Percentiles rank a stretch among this genome's conserved stretches.
Evolutionary conservation across 1,140 invertebrate species (phyloP).

Genomic region (Procambarus virginalis): DNA sequence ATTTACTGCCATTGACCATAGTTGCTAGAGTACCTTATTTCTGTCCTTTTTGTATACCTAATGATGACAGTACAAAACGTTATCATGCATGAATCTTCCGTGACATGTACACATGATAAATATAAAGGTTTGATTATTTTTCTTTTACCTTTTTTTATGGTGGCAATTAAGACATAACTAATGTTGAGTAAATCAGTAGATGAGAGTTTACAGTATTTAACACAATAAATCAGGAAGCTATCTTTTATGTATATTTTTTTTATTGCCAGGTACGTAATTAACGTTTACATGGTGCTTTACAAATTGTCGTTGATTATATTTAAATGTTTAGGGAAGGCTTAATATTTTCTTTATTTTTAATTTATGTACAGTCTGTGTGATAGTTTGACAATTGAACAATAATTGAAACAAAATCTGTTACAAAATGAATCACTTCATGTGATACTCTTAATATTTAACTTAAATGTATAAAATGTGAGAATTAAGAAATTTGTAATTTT

Average conservation of each 20-base stretch:
- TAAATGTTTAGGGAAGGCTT: neutral
- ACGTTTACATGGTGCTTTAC: constrained; percentile 18
- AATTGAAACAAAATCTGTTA: neutral
- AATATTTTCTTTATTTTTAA: neutral
- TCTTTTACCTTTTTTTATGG: neutral
- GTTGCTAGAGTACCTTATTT: constrained; percentile 52
- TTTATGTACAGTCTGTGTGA: neutral
- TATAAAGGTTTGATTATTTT: constrained; percentile 6
- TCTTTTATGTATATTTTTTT: neutral
- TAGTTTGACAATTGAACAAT: neutral
- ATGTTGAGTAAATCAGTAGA: constrained; percentile 11
- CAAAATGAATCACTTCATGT: neutral
- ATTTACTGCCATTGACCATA: constrained; percentile 57
- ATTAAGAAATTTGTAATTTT: neutral
- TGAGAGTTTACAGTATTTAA: constrained; percentile 30
- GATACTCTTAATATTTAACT: neutral
- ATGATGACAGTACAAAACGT: constrained; percentile 63
- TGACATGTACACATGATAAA: constrained; percentile 21
- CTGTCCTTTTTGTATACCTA: constrained; percentile 58
- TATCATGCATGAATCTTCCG: constrained; percentile 60
- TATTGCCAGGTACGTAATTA: neutral
- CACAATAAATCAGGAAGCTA: constrained; percentile 10
- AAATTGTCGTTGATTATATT: constrained; percentile 26
- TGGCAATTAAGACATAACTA: neutral
- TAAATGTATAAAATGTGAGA: neutral